phyloP scores from a whole-genome alignment of 1,140 invertebrate genomes.

The Littorina saxatilis region DNA sequence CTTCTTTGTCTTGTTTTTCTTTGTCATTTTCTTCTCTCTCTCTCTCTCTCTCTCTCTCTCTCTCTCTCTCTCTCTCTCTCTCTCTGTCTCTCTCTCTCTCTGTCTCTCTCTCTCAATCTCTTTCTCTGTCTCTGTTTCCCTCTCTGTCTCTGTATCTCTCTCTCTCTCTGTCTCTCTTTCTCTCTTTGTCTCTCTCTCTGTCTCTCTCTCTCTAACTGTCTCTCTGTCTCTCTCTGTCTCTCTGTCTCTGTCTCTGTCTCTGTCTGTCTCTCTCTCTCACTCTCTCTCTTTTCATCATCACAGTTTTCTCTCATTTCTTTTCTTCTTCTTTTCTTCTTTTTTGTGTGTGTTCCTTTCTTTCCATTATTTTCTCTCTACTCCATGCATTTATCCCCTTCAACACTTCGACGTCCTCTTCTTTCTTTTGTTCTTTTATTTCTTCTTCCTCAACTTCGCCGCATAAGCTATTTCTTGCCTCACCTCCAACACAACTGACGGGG shows the following conservation, averaged over 20 bases:
- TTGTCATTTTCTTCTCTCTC: not conserved
- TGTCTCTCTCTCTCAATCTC: not conserved
- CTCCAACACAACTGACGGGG: no score
- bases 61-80: not conserved
- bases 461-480: no score
- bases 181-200: not conserved
- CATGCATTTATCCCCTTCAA: no score
- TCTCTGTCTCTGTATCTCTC: not conserved
- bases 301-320: not conserved
- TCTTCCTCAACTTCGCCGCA: not conserved
- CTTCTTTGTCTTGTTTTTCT: not conserved
- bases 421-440: not conserved
- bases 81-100: not conserved
- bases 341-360: not conserved
- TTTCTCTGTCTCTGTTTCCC: not conserved
- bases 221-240: slow-evolving; percentile 6
- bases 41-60: slow-evolving; percentile 11
- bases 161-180: not conserved
- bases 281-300: not conserved
- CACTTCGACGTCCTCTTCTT: not conserved
- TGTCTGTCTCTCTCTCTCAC: not conserved
- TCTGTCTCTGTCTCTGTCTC: not conserved
- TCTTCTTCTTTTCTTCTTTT: not conserved
- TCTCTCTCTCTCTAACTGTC: slow-evolving; percentile 1
- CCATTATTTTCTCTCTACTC: not conserved